Evolutionary conservation across 2,797 vertebrate genomes (phyloP).

Genomic region (Spheniscus humboldti): DNA sequence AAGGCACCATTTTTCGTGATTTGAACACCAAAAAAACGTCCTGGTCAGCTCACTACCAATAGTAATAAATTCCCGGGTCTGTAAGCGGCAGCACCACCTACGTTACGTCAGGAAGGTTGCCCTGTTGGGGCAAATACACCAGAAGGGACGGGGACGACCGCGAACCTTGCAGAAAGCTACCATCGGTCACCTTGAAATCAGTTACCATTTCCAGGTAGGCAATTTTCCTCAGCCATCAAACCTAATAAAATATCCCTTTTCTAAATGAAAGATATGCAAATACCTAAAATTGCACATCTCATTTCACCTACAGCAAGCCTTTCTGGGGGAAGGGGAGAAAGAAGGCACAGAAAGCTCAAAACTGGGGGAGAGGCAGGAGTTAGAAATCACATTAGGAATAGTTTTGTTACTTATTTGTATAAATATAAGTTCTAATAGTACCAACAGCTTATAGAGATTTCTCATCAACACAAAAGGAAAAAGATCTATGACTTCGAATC

Average conservation of each 20-base stretch:
- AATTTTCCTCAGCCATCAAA: not conserved
- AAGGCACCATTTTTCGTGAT: not conserved
- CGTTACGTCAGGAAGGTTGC: not conserved
- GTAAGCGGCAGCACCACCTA: not conserved
- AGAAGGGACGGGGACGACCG: not conserved
- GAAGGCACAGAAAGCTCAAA: not conserved
- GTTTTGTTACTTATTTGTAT: not conserved
- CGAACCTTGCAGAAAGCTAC: not conserved
- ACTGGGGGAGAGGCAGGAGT: not conserved
- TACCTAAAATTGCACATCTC: not conserved
- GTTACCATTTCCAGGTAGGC: not conserved
- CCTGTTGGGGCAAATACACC: not conserved
- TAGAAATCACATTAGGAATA: not conserved
- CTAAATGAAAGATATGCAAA: not conserved
- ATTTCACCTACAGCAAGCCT: not conserved
- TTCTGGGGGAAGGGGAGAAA: not conserved
- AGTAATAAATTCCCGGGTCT: not conserved
- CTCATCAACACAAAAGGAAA: not conserved
- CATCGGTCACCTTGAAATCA: not conserved
- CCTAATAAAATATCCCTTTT: not conserved
- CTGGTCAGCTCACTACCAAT: not conserved
- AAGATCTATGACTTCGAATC: not conserved
- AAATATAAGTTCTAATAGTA: not conserved
- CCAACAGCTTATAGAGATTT: not conserved
- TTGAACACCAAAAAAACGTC: not conserved